Base-by-base conservation (phyloP, 1,140 invertebrate genomes). In the Acromyrmex heyeri region DNA sequence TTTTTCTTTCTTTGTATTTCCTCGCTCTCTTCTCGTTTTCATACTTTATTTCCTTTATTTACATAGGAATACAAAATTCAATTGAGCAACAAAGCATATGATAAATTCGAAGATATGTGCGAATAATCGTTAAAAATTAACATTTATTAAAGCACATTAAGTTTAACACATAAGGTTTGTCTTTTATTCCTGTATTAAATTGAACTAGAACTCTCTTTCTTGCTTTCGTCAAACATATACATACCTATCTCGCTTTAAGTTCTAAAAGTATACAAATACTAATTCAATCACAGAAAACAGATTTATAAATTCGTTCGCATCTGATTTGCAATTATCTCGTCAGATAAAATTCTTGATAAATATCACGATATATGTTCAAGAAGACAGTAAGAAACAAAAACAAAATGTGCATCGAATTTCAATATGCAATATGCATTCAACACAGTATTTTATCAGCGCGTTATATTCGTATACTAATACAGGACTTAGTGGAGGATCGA, bases 131-230 rank as follows among this genome's bases (percentile, higher is more conserved):
- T 59, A n/a, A 85, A 21, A 57, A 65, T 73, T n/a, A 24, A 50
- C 27, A 62, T 57, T 73, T 12, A 65, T 87, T 67, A 53, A 34
- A 67, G 59, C 10, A 24, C 21, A 27, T 76, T 61, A 82, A 87
- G 79, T 87, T 64, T 16, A 34, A 34, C 34, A 34, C 6, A 34
- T 34, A 44, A 44, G 38, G 1, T 44, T 44, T 44, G 38, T 44
- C 1, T 44, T 44, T 44, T 44, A 44, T 44, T 44, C 38, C 8
- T 44, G 8, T 7, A 44, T 8, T 10, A 44, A 8, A 44, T 7
- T 2, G 8, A 44, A 44, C 8, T 38, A 38, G 6, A 38, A 38
- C 7, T 38, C 34, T 44, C 38, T 44, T 44, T 44, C 38, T 44
- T 7, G 8, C 8, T 44, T 44, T 44, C 38, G 8, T 0, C 38